Evolutionary conservation across 2,888 invertebrate species (phyloP).

Genomic region (Amphipyra berbera): DNA sequence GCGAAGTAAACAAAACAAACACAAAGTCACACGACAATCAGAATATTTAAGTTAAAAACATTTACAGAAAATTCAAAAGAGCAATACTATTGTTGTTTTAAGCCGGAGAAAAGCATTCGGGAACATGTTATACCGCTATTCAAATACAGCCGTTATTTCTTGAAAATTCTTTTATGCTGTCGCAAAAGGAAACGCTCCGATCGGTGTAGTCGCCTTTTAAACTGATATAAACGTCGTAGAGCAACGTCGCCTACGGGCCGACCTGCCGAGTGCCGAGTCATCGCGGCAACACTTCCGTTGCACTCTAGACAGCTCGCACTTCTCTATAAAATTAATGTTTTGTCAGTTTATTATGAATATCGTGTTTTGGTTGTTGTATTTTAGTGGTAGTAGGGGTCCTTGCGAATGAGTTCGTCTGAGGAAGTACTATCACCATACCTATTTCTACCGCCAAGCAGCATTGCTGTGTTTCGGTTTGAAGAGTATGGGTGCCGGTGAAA

Average conservation of each 20-base stretch:
- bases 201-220: conserved; percentile 80
- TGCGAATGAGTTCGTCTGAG: too few species aligned
- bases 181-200: conserved; percentile 75
- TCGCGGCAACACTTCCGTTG: conserved; percentile 77
- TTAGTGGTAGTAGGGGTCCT: too few species aligned
- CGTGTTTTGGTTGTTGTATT: conserved; percentile 26
- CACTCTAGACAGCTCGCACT: conserved; percentile 62
- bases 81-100: conserved; percentile 40
- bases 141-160: conserved; percentile 74
- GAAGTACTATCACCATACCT: too few species aligned
- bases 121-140: conserved; percentile 66
- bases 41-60: conserved; percentile 31
- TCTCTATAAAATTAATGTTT: conserved; percentile 47
- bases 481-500: too few species aligned
- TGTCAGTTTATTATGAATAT: background rate
- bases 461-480: too few species aligned
- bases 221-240: conserved; percentile 81
- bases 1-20: conserved; percentile 17
- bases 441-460: too few species aligned
- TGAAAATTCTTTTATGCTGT: conserved; percentile 76
- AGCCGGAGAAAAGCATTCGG: conserved; percentile 53
- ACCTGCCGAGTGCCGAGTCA: conserved; percentile 63
- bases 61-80: conserved; percentile 34
- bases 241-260: conserved; percentile 54
- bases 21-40: conserved; percentile 14